A percentile compares a stretch with the other conserved stretches of the same genome.
Conservation (phyloP, 2,113 vertebrate species). For the Centropristis striata region DNA sequence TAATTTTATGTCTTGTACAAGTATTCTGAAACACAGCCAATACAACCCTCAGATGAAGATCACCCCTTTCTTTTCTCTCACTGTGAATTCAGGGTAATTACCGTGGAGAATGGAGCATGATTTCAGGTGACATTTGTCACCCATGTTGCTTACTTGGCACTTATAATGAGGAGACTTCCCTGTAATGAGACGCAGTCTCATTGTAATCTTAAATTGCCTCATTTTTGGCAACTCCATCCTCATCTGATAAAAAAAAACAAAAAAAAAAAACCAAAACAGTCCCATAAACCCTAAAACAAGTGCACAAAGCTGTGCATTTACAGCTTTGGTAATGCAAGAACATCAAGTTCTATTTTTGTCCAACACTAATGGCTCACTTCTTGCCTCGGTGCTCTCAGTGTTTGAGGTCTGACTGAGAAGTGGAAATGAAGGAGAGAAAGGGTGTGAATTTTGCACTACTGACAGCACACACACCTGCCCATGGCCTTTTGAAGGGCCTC, state of each 20-base stretch:
- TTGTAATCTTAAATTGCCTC: slow-evolving; percentile 23
- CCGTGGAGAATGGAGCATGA: slow-evolving; percentile 32
- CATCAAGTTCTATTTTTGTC: slow-evolving; percentile 67
- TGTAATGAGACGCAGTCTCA: slow-evolving; percentile 33
- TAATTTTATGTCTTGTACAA: background rate
- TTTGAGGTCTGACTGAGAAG: slow-evolving; percentile 38
- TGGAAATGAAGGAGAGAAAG: slow-evolving; percentile 30
- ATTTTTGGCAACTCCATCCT: slow-evolving; percentile 24
- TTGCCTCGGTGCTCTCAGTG: slow-evolving; percentile 33
- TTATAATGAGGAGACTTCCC: slow-evolving; percentile 31
- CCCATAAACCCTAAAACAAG: slow-evolving; percentile 34
- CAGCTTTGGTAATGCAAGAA: slow-evolving; percentile 32
- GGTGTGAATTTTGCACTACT: slow-evolving; percentile 45
- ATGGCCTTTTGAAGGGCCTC: slow-evolving; percentile 71
- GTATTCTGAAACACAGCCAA: background rate
- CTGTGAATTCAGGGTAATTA: slow-evolving; percentile 46
- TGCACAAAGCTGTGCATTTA: slow-evolving; percentile 31
- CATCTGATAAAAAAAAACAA: slow-evolving; percentile 21
- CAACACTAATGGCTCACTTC: slow-evolving; percentile 46
- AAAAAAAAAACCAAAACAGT: no score
- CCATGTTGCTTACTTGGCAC: slow-evolving; percentile 22
- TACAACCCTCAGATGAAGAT: background rate
- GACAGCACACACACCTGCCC: slow-evolving; percentile 55
- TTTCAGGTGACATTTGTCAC: slow-evolving; percentile 42
- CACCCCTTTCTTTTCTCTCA: background rate